Percentiles rank a stretch among this genome's conserved stretches.
These are phyloP conservation scores for Semnornis frantzii DNA, from an alignment of 2,113 vertebrate species.

Conservation along the genomic window DNA sequence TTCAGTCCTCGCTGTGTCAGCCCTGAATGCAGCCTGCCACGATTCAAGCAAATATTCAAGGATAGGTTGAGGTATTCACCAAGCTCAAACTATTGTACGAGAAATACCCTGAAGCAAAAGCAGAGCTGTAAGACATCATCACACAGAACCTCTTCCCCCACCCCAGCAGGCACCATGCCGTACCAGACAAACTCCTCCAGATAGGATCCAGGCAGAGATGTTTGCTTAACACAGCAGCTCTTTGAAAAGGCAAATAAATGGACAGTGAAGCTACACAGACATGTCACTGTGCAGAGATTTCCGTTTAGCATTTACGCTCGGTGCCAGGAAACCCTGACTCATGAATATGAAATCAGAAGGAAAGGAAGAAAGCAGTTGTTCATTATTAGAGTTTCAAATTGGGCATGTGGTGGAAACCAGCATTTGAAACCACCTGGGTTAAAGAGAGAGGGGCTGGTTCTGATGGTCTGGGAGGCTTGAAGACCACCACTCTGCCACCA, in stretches of 20 bases:
- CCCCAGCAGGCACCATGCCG: background rate
- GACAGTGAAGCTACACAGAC: conserved; percentile 65
- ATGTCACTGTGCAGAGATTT: conserved; percentile 67
- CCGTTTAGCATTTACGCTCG: conserved; percentile 52
- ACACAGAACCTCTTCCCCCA: background rate
- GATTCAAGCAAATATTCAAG: background rate
- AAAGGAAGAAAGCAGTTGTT: conserved; percentile 64
- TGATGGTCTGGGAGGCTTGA: background rate
- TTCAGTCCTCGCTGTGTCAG: background rate
- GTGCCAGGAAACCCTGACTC: conserved; percentile 70
- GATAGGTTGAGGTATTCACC: conserved; percentile 37
- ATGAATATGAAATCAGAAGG: conserved; percentile 67
- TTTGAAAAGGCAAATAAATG: conserved; percentile 72
- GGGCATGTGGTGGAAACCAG: conserved; percentile 35
- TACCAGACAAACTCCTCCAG: conserved; percentile 64
- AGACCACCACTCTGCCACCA: background rate
- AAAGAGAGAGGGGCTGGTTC: background rate
- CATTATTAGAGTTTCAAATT: conserved; percentile 20
- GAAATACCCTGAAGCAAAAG: conserved; percentile 55
- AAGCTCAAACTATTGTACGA: conserved; percentile 22
- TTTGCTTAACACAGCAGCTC: conserved; percentile 70
- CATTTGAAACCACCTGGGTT: background rate
- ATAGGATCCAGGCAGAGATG: conserved; percentile 55
- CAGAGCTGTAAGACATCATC: conserved; percentile 9
- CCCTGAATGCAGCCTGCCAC: conserved; percentile 27